Base-by-base conservation (phyloP, 53 echinoderm and acorn worm species). In the Hippasteria phrygiana region DNA sequence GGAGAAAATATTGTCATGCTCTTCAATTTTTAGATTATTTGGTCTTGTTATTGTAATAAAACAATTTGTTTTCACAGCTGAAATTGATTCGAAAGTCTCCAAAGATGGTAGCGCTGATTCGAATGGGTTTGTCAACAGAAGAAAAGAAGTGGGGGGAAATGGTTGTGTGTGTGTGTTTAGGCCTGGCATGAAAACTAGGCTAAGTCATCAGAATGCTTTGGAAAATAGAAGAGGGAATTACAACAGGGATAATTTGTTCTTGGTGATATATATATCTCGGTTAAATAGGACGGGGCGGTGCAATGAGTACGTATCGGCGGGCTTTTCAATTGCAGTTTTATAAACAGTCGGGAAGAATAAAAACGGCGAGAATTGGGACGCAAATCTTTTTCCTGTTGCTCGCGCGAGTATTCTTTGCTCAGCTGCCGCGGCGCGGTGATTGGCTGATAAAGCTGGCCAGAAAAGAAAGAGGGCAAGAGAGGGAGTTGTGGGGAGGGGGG, bases 61-160 rank as follows among this genome's bases (percentile, higher is more conserved):
- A 42, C 35, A 85, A 85, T 85, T 85, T 85, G 85, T 85, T 85
- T 85, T 85, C 70, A 50, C 85, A 85, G 85, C 85, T 85, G 85
- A 85, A 71, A 85, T 70, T 71, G 48, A 71, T 50, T 85, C 71
- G 47, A 71, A 83, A 71, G 50, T 43, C 85, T 71, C 20, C 22
- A 28, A 85, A 50, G 51, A 43, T 47, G 65, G 83, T 70, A 34
- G 85, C 85, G 29, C 85, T 71, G 81, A 81, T 81, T 56, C 27
- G 34, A 31, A 20, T 31, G 27, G 71, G 29, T 85, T 37, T 36
- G 85, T 85, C 85, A 85, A 71, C 41, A 81, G 2, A 13, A 32
- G 50, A 75, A 11, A 46, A 47, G n/a, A n/a, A n/a, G n/a, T n/a
- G n/a, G n/a, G n/a, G n/a, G n/a, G n/a, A 65, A 29, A 65, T 43